Evolutionary conservation across 2,888 invertebrate genomes (phyloP).

Genomic region (Drosophila multiciliata): DNA sequence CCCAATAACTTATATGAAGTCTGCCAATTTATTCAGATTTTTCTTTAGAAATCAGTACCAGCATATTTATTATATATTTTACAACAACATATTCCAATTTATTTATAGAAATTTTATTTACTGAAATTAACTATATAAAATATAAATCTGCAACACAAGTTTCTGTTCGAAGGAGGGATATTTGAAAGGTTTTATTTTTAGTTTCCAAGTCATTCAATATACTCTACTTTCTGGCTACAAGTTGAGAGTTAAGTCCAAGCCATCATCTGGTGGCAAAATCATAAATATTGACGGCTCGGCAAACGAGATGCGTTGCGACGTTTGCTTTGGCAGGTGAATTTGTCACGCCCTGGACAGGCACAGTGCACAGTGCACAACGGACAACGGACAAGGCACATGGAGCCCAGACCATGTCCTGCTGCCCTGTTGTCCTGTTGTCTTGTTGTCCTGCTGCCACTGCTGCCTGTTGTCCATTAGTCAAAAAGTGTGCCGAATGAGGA

Average conservation of each 20-base stretch:
- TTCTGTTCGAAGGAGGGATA: not conserved
- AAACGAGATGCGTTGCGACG: slow-evolving; percentile 34
- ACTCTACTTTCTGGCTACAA: not conserved
- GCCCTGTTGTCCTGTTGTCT: not conserved
- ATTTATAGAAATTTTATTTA: not conserved
- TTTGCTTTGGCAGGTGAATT: slow-evolving; percentile 69
- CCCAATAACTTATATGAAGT: not conserved
- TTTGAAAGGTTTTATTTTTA: not conserved
- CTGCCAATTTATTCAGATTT: not conserved
- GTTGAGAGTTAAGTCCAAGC: slow-evolving; percentile 11
- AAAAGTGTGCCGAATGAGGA: slow-evolving; percentile 67
- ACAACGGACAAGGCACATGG: slow-evolving; percentile 3
- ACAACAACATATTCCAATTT: not conserved
- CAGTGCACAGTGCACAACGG: not conserved
- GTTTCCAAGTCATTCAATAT: not conserved
- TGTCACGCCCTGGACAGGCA: slow-evolving; percentile 55
- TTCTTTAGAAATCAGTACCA: not conserved
- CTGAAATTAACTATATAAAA: not conserved
- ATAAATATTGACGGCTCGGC: slow-evolving; percentile 70
- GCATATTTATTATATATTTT: not conserved
- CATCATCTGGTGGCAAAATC: slow-evolving; percentile 61
- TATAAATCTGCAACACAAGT: not conserved
- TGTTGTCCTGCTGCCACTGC: not conserved
- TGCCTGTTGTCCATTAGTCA: slow-evolving; percentile 66
- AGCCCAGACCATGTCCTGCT: slow-evolving; percentile 8